Percentiles rank a stretch among this genome's conserved stretches.
Conservation (phyloP, 2,113 vertebrate species). For the Malurus cyaneus region DNA sequence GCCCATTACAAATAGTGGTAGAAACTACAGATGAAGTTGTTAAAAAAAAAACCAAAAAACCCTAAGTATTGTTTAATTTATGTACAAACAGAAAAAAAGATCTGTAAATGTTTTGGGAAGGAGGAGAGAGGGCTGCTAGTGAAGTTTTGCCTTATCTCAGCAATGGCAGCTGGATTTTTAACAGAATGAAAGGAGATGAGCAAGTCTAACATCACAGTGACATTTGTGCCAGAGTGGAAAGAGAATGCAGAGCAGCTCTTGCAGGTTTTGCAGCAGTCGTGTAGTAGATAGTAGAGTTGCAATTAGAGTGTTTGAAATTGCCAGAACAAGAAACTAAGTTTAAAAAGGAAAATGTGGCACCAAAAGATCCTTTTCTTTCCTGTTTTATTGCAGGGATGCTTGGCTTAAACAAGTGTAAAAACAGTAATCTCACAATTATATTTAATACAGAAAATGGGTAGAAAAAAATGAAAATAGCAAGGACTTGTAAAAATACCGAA, state of each 20-base stretch:
- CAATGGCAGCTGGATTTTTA: not conserved
- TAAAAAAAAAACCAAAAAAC: not conserved
- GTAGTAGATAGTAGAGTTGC: not conserved
- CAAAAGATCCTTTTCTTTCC: not conserved
- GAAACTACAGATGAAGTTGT: not conserved
- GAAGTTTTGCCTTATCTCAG: not conserved
- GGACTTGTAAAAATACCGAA: not conserved
- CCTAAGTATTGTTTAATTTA: not conserved
- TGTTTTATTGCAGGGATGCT: not conserved
- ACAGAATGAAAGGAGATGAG: not conserved
- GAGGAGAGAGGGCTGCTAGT: not conserved
- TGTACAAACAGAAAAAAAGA: not conserved
- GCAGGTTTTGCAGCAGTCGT: not conserved
- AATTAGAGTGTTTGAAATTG: not conserved
- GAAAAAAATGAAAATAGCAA: not conserved
- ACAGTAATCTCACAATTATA: not conserved
- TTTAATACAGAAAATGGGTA: not conserved
- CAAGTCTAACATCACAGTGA: not conserved
- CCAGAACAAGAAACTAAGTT: not conserved
- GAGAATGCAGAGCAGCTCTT: not conserved
- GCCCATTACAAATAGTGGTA: accelerated
- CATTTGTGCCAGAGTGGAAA: not conserved
- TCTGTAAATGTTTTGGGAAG: not conserved
- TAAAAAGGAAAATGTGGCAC: not conserved
- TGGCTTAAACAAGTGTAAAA: not conserved